These are phyloP conservation scores for Malurus melanocephalus DNA, from an alignment of 2,113 vertebrate genomes.

Conservation along the genomic window DNA sequence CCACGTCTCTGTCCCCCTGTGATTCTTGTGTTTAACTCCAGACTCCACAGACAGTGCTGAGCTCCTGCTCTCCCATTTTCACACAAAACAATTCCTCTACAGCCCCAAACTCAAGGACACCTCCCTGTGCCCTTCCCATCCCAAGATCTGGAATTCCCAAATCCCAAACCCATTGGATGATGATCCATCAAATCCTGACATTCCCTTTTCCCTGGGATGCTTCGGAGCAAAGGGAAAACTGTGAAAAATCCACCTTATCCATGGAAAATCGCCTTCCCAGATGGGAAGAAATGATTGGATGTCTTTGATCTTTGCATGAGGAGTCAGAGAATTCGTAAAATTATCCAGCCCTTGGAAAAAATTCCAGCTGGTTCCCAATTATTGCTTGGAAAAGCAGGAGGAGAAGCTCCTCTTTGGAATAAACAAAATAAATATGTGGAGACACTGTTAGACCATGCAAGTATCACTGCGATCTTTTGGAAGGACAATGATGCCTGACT, in stretches of 20 bases:
- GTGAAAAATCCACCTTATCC: too few species aligned
- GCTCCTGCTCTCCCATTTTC: too few species aligned
- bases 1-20: too few species aligned
- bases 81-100: too few species aligned
- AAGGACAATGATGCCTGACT: neutral
- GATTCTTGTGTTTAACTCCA: too few species aligned
- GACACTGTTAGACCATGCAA: neutral
- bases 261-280: neutral
- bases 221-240: neutral
- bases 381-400: neutral
- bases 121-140: too few species aligned
- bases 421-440: too few species aligned
- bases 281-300: neutral
- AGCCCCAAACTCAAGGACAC: too few species aligned
- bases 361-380: neutral
- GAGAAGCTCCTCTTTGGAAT: too few species aligned
- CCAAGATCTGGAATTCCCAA: too few species aligned
- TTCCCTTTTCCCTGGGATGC: neutral
- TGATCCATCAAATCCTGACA: neutral
- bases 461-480: neutral
- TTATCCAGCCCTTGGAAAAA: neutral
- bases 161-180: too few species aligned
- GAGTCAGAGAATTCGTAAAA: neutral
- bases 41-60: too few species aligned
- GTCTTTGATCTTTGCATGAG: neutral